These are phyloP conservation scores for Eucera pruinosa DNA, from an alignment of 2,888 invertebrate species.

Conservation along the genomic window DNA sequence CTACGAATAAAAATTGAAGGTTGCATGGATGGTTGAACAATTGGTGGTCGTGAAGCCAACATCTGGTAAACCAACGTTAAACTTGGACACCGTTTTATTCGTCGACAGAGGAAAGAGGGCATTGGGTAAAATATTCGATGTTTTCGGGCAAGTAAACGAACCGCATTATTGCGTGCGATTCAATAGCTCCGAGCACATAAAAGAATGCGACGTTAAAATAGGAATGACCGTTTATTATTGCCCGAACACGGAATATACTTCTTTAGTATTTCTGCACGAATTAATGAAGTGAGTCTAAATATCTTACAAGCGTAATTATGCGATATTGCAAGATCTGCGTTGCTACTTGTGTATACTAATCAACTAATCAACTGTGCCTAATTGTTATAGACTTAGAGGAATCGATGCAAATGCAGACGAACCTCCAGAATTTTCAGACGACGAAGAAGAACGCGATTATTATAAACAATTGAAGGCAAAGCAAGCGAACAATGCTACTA, in stretches of 20 bases:
- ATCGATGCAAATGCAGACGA: slow-evolving; percentile 97
- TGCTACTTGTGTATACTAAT: neutral
- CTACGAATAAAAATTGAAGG: slow-evolving; percentile 80
- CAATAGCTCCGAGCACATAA: slow-evolving; percentile 91
- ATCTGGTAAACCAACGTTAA: slow-evolving; percentile 90
- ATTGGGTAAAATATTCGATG: slow-evolving; percentile 94
- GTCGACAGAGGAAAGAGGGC: slow-evolving; percentile 91
- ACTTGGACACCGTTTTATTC: slow-evolving; percentile 95
- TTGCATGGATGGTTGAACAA: slow-evolving; percentile 81
- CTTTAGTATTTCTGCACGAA: slow-evolving; percentile 90
- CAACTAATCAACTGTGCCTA: too few species aligned
- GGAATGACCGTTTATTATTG: slow-evolving; percentile 93
- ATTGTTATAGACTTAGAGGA: slow-evolving; percentile 88
- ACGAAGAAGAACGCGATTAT: slow-evolving; percentile 90
- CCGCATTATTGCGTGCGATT: slow-evolving; percentile 97
- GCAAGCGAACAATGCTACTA: slow-evolving; percentile 59
- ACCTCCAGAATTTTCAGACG: slow-evolving; percentile 95
- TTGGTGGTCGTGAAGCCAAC: slow-evolving; percentile 90
- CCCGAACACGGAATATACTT: slow-evolving; percentile 91
- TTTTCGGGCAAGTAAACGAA: slow-evolving; percentile 93
- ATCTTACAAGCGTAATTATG: neutral
- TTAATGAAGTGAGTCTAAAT: slow-evolving; percentile 87
- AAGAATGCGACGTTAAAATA: slow-evolving; percentile 87
- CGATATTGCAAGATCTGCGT: neutral
- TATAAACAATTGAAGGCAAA: slow-evolving; percentile 72